A percentile compares a stretch with the other conserved stretches of the same genome.
Conservation (phyloP, 2,113 vertebrate species). For the Xiphorhynchus elegans region DNA sequence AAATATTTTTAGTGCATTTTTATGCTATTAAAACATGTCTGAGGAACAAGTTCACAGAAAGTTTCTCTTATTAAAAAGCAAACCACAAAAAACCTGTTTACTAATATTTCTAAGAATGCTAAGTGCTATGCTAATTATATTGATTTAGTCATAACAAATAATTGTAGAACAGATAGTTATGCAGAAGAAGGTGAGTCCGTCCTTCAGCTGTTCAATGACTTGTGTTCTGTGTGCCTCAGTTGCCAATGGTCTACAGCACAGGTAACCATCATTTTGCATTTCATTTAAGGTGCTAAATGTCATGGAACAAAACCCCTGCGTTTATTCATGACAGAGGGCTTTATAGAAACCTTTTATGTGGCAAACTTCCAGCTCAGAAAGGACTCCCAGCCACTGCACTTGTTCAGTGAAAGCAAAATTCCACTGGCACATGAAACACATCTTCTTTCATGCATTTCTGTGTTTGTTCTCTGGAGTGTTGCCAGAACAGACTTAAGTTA, state of each 20-base stretch:
- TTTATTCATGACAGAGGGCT: neutral
- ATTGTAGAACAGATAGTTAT: neutral
- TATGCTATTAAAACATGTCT: neutral
- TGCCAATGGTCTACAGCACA: neutral
- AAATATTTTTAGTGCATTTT: neutral
- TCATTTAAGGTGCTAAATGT: neutral
- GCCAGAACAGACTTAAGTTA: neutral
- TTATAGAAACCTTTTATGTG: neutral
- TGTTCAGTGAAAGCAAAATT: constrained; percentile 6
- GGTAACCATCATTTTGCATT: neutral
- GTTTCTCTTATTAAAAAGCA: neutral
- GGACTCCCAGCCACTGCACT: neutral
- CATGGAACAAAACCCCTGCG: neutral
- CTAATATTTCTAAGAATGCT: neutral
- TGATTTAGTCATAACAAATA: neutral
- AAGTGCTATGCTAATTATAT: neutral
- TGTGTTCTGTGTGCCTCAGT: neutral
- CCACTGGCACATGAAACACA: neutral
- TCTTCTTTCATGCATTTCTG: neutral
- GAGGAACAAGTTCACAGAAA: neutral
- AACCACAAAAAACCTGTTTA: neutral
- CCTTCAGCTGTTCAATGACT: neutral
- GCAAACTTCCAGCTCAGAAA: neutral
- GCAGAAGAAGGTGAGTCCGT: neutral
- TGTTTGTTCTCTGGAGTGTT: neutral